Base-by-base conservation (phyloP, 2,888 invertebrate genomes). In the Orthonevra nobilis region DNA sequence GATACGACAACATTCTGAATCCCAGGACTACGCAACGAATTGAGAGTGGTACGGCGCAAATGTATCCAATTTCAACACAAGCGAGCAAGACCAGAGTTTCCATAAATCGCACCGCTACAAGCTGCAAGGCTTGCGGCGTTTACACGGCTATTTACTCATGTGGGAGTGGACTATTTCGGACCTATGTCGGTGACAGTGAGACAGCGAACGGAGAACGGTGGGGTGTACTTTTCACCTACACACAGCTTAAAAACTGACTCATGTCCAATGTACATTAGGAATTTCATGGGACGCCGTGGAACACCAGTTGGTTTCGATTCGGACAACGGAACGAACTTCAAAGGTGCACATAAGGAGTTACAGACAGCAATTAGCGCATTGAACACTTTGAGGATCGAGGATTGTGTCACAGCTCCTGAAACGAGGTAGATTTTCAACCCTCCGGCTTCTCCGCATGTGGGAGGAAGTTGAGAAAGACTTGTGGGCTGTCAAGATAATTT, bases 291-390 rank as follows among this genome's bases (percentile, higher is more conserved):
- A 10, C 74, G 81, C 4, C 56, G 66, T 20, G 74, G 75, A 1
- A 48, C 26, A 4, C 66, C 63, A n/a, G 1, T 9, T 6, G 1
- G 28, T 34, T 60, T 66, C 4, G 50, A 66, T 7, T n/a, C n/a
- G n/a, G n/a, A 26, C 26, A 81, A 74, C n/a, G 70, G 46, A 4
- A 69, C 69, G n/a, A 69, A 77, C 10, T 73, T 73, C 14, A n/a
- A n/a, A n/a, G n/a, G n/a, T n/a, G n/a, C n/a, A n/a, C n/a, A n/a
- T n/a, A n/a, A n/a, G n/a, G n/a, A 15, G 66, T n/a, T n/a, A n/a
- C n/a, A n/a, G n/a, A n/a, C n/a, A n/a, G n/a, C n/a, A n/a, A n/a
- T n/a, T 32, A 19, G 69, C 73, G 32, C 10, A 9, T 5, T 10
- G 34, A 32, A 10, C 0, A 32, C 6, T 32, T n/a, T 7, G 1